phyloP scores from a whole-genome alignment of 2,888 invertebrate species.

The Drosophila mulleri region DNA sequence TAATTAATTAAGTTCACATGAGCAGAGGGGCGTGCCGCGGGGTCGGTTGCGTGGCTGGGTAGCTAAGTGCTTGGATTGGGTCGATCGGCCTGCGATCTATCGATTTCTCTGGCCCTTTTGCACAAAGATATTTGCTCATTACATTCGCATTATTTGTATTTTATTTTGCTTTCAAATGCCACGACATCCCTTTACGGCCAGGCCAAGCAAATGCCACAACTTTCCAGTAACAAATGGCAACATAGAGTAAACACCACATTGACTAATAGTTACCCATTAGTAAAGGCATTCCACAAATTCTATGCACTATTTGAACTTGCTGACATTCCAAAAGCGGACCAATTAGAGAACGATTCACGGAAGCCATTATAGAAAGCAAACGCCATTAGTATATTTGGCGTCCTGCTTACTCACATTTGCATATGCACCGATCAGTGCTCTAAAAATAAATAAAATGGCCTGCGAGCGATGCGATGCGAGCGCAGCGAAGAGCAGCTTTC shows the following conservation, averaged over 20 bases:
- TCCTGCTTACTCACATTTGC: not conserved
- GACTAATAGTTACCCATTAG: conserved; percentile 12
- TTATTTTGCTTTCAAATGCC: conserved; percentile 38
- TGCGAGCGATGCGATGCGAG: not conserved
- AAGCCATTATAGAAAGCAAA: not conserved
- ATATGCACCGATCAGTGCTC: not conserved
- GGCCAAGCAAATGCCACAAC: conserved; percentile 4
- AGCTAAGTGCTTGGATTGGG: conserved; percentile 3
- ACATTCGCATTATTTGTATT: conserved; percentile 39
- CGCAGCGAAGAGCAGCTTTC: not conserved
- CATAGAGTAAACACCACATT: not conserved
- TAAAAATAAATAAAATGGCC: not conserved
- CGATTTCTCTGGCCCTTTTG: conserved; percentile 45
- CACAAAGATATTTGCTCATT: conserved; percentile 41
- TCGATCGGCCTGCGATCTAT: conserved; percentile 57
- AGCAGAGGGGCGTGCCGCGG: conserved; percentile 56
- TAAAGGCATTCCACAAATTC: not conserved
- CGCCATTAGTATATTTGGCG: not conserved
- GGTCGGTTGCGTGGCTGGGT: not conserved
- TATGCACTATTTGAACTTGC: too few relatives aligned
- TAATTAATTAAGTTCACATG: conserved; percentile 80
- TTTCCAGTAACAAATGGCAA: conserved; percentile 32
- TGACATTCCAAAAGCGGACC: not conserved
- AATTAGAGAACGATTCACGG: not conserved
- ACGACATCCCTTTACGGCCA: not conserved